Base-by-base conservation (phyloP, 2,888 invertebrate species). In the Zootermopsis nevadensis region DNA sequence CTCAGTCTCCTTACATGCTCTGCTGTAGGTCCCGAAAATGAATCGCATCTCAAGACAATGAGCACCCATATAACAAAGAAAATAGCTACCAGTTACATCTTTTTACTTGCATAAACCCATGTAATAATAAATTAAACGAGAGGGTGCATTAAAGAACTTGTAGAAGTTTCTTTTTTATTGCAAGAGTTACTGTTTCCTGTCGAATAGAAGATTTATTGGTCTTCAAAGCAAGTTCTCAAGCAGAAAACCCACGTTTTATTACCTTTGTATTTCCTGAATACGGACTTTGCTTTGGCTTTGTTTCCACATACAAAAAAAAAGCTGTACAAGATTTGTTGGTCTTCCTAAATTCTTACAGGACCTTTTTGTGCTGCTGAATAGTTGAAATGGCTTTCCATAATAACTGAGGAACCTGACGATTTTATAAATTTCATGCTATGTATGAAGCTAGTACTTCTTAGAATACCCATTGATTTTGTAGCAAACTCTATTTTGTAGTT, bases 181-280 rank as follows among this genome's bases (percentile, higher is more conserved):
- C 31, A 69, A 69, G 69, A 69, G 69, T 69, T 69, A 69, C 33
- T 69, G 69, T 31, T 33, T 69, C 27, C 69, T 69, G 69, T 33
- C 8, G 69, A 33, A 33, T 33, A 10, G 4, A n/a, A n/a, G 69
- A 69, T 69, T 69, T 31, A 69, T 69, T 7, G 27, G 30, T 2
- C 22, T 69, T 33, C 69, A 33, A n/a, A 67, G 24, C 1, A 22
- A 60, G 3, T 60, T 60, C 60, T 27, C 0, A 60, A 12, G 15
- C 10, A 27, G 27, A 27, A 60, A 27, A 60, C 60, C 27, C 3
- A 27, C 27, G 10, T 60, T 60, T 60, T 60, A 60, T 60, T 60
- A 6, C 27, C 27, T 27, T 15, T 12, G 19, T 12, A 4, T 4
- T 60, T 60, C n/a, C 60, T 60, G n/a, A 27, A n/a, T n/a, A 27